Conservation (phyloP, 2,888 invertebrate genomes). For the Drosophila phalerata region DNA sequence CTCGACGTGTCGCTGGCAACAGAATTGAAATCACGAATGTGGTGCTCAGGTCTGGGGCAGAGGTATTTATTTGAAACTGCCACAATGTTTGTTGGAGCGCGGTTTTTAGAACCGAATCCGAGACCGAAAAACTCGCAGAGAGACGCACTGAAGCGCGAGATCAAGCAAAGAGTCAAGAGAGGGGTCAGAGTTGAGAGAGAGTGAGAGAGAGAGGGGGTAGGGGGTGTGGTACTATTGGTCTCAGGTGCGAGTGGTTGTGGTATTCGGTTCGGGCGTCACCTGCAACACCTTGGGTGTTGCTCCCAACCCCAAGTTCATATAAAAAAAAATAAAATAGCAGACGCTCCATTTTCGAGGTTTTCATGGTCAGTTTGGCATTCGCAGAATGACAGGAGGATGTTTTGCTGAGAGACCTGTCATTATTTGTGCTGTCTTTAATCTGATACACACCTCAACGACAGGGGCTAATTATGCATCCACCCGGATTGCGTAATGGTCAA, state of each 20-base stretch:
- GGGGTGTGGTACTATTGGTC: not conserved
- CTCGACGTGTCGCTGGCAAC: constrained; percentile 41
- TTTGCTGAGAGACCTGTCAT: constrained; percentile 54
- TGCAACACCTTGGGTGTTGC: constrained; percentile 66
- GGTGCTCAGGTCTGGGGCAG: constrained; percentile 37
- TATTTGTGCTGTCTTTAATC: constrained; percentile 44
- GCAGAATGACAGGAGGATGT: constrained; percentile 73
- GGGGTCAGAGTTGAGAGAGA: constrained; percentile 11
- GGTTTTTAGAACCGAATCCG: constrained; percentile 53
- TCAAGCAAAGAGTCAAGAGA: constrained; percentile 19
- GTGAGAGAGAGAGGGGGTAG: not conserved
- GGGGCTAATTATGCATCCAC: constrained; percentile 53
- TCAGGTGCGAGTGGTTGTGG: constrained; percentile 53
- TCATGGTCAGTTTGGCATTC: constrained; percentile 79
- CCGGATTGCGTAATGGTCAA: constrained; percentile 52
- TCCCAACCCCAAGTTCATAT: constrained; percentile 24
- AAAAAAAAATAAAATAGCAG: not conserved
- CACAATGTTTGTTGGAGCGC: constrained; percentile 30
- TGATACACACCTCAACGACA: constrained; percentile 21
- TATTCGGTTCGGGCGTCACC: constrained; percentile 51
- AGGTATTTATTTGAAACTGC: constrained; percentile 74
- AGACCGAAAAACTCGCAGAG: constrained; percentile 46
- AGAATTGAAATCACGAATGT: constrained; percentile 74
- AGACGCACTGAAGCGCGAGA: constrained; percentile 77
- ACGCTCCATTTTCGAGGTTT: constrained; percentile 47